These are phyloP conservation scores for Cylloceria caligata DNA, from an alignment of 2,888 invertebrate species.

Conservation along the genomic window DNA sequence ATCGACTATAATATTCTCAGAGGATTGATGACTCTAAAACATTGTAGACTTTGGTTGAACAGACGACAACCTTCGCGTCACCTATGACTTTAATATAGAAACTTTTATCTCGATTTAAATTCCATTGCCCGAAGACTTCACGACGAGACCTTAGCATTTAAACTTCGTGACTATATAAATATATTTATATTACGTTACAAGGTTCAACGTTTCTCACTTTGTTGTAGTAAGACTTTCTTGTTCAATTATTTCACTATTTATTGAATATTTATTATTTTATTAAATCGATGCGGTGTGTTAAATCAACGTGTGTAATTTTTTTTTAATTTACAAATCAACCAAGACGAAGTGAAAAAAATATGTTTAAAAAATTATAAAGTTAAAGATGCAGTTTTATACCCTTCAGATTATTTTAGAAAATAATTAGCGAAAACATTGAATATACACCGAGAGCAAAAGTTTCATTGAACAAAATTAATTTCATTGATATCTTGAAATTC, in stretches of 20 bases:
- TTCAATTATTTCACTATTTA: not conserved
- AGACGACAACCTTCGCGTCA: conserved; percentile 18
- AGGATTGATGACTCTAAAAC: not conserved
- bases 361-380: too few species aligned
- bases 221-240: not conserved
- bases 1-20: conserved; percentile 19
- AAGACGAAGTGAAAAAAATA: too few species aligned
- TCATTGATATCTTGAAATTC: too few species aligned
- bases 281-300: too few species aligned
- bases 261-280: not conserved
- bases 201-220: not conserved
- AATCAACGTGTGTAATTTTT: too few species aligned
- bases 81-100: conserved; percentile 7
- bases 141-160: conserved; percentile 59
- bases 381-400: too few species aligned
- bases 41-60: not conserved
- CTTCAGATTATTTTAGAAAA: too few species aligned
- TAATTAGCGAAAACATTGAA: too few species aligned
- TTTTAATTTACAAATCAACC: too few species aligned
- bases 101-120: conserved; percentile 22
- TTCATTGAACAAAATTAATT: too few species aligned
- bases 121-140: conserved; percentile 29
- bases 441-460: too few species aligned
- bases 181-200: not conserved
- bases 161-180: conserved; percentile 2